Percentiles rank a stretch among this genome's conserved stretches.
Conservation (phyloP, 2,797 vertebrate genomes). For the Crenichthys baileyi region DNA sequence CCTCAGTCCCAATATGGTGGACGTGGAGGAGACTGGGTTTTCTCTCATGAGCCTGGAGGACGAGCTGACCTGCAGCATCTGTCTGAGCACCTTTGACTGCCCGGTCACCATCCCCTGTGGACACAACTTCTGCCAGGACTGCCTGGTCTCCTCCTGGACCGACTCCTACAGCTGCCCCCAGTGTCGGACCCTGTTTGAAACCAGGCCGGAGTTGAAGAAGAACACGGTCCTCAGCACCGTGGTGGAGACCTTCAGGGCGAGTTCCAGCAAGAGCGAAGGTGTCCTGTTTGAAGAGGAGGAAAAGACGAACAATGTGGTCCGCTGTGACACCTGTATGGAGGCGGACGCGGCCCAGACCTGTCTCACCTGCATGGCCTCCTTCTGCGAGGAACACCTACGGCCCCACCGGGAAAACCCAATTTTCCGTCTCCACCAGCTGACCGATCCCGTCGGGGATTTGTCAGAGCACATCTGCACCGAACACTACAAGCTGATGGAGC, state of each 20-base stretch:
- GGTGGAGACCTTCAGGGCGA: slow-evolving; percentile 79
- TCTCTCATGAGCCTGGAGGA: slow-evolving; percentile 81
- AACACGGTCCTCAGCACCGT: slow-evolving; percentile 91
- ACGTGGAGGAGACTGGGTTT: rapidly evolving
- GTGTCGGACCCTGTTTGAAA: slow-evolving; percentile 80
- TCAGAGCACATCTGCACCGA: slow-evolving; percentile 81
- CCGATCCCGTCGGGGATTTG: slow-evolving; percentile 81
- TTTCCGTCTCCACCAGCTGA: slow-evolving; percentile 85
- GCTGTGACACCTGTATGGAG: slow-evolving; percentile 86
- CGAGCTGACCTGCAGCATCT: slow-evolving; percentile 92
- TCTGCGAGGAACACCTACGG: slow-evolving; percentile 86
- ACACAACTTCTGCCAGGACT: slow-evolving; percentile 93
- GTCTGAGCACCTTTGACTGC: slow-evolving; percentile 84
- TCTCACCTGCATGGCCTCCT: slow-evolving; percentile 93
- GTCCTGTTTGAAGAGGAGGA: rapidly evolving
- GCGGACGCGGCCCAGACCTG: slow-evolving; percentile 84
- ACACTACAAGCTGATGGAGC: slow-evolving; percentile 89
- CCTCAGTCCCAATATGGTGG: slow-evolving; percentile 30
- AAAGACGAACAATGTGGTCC: slow-evolving; percentile 31
- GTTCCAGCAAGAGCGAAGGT: not conserved
- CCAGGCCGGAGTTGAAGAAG: slow-evolving; percentile 86
- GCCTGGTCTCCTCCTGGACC: slow-evolving; percentile 85
- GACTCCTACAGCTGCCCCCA: slow-evolving; percentile 85
- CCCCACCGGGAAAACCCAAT: slow-evolving; percentile 88
- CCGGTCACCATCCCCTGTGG: slow-evolving; percentile 93